Evolutionary conservation across 1,140 invertebrate genomes (phyloP), one percentile per base, ranked within the genome.

Genomic region (Rhysida immarginata): DNA sequence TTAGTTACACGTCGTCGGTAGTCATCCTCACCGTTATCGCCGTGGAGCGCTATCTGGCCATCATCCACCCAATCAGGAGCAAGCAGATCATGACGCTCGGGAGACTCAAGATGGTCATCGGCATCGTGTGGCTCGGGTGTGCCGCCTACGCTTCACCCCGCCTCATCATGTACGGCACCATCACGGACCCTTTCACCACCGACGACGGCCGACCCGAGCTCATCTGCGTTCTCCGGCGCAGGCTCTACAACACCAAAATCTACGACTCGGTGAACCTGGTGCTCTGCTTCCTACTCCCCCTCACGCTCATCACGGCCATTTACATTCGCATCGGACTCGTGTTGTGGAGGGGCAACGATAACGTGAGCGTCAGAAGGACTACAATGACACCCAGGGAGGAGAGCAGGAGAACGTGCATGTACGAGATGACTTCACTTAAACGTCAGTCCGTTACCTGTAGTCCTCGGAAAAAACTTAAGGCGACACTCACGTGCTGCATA

Each of bases 1-100:
- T 88, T 25, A 85, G 83, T 63, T 86, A 85, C 67, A 87, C 84
- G 1, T 82, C 84, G 0, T 86, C 84, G 11, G 83, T 88, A 56
- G 81, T 85, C 63, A 87, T 87, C 42, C 69, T 87, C 46, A 81
- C 85, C 13, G 81, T 87, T 16, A 85, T 87, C 53, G 86, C 83
- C 63, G 80, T 82, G n/a, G 85, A 88, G 63, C 72, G 85, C 56
- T 87, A 87, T 63, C 78, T 87, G 58, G 85, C 84, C 52, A 87
- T 87, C 45, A 81, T 86, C 58, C 82, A 87, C 67, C 84, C 85
- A 5, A 84, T 87, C 56, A 81, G 81, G 1, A 84, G 83, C 64
- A 83, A 83, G 60, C 81, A 83, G 61, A 83, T 85, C 59, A 69
- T 85, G 26, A 85, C 83, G 1, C 78, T 81, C 1, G 75, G 72